Evolutionary conservation across 1,140 invertebrate species (phyloP).

Genomic region (Pissodes strobi): DNA sequence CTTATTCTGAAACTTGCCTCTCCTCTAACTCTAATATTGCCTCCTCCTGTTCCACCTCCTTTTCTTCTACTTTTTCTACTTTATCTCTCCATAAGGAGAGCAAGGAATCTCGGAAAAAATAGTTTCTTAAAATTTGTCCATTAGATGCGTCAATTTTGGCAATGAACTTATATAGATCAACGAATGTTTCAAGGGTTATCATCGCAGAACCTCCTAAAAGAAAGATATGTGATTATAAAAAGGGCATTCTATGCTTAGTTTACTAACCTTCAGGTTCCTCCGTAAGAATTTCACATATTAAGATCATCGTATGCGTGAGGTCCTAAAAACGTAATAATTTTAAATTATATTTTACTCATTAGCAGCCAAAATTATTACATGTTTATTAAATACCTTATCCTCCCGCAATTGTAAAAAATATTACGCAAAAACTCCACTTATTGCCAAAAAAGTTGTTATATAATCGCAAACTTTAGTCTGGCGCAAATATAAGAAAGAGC

Average conservation of each 20-base stretch:
- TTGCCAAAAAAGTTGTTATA: too few relatives aligned
- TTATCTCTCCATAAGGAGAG: constrained; percentile 44
- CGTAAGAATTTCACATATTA: constrained; percentile 79
- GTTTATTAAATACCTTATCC: too few relatives aligned
- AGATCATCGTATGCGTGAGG: constrained; percentile 77
- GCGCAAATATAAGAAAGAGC: too few relatives aligned
- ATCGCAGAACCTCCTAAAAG: constrained; percentile 70
- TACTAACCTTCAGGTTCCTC: constrained; percentile 75
- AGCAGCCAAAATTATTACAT: too few relatives aligned
- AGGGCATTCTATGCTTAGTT: too few relatives aligned
- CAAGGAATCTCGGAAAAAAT: constrained; percentile 48
- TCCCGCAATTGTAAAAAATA: too few relatives aligned
- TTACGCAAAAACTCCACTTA: too few relatives aligned
- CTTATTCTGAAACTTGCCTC: too few relatives aligned
- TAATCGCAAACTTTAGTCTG: too few relatives aligned
- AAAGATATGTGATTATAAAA: too few relatives aligned
- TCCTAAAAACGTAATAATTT: too few relatives aligned
- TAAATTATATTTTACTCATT: too few relatives aligned
- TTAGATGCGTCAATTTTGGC: constrained; percentile 67
- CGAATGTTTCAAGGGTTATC: constrained; percentile 70
- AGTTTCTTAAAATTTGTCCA: constrained; percentile 45
- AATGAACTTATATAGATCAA: constrained; percentile 70
- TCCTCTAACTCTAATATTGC: constrained; percentile 17
- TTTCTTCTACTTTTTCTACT: constrained; percentile 31
- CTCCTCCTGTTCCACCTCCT: constrained; percentile 25